Evolutionary conservation across 2,888 invertebrate species (phyloP).

Genomic region (Acanthoscelides obtectus): DNA sequence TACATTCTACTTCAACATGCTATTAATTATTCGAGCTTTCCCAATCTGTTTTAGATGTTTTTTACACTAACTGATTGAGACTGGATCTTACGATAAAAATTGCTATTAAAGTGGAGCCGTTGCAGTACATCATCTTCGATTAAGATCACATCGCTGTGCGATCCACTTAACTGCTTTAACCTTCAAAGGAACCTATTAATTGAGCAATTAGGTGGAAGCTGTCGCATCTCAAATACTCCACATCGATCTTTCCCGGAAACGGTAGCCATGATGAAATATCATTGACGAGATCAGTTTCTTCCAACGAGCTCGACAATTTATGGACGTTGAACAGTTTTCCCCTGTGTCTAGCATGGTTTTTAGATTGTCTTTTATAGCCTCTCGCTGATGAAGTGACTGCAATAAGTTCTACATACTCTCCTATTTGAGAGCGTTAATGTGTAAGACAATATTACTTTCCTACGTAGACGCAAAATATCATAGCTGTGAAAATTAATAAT

Average conservation of each 20-base stretch:
- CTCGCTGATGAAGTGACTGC: not conserved
- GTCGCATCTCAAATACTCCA: not conserved
- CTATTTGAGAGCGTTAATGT: no score
- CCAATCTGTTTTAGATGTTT: no score
- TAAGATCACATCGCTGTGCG: not conserved
- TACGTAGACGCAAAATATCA: no score
- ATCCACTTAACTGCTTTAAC: not conserved
- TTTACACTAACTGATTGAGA: no score
- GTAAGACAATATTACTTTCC: no score
- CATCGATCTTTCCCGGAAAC: not conserved
- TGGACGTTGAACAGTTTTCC: not conserved
- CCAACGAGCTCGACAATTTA: not conserved
- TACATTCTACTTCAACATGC: no score
- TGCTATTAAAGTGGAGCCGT: no score
- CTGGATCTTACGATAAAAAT: no score
- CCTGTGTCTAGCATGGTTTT: not conserved
- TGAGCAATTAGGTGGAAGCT: not conserved
- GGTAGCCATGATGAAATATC: not conserved
- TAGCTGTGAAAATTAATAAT: no score
- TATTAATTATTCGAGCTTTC: no score
- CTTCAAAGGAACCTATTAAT: not conserved
- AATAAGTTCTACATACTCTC: no score
- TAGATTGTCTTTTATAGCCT: not conserved
- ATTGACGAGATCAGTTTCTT: not conserved
- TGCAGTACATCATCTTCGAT: not conserved